Evolutionary conservation across 2,888 invertebrate species (phyloP).

Genomic region (Carpatolechia fugitivella): DNA sequence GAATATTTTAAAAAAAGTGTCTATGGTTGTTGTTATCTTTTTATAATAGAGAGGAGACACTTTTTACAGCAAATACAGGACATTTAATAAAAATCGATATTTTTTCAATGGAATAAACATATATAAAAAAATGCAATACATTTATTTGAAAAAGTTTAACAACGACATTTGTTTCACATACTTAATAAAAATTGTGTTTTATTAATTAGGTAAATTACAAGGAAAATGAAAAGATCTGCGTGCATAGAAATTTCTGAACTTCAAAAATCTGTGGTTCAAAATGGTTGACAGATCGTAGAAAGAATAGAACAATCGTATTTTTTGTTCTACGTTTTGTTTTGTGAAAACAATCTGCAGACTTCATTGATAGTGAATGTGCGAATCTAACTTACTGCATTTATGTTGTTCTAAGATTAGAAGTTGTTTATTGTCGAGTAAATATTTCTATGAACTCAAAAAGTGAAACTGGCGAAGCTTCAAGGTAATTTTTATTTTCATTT

Average conservation of each 20-base stretch:
- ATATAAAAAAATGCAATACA: too few relatives aligned
- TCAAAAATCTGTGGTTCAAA: conserved; percentile 39
- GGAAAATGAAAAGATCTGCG: too few relatives aligned
- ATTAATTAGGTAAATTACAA: too few relatives aligned
- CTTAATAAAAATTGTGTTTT: too few relatives aligned
- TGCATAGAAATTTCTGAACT: not conserved
- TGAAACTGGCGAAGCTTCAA: conserved; percentile 79
- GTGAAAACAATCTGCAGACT: conserved; percentile 34
- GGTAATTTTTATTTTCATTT: conserved; percentile 56
- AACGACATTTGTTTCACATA: too few relatives aligned
- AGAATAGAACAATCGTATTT: conserved; percentile 57
- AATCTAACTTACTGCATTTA: conserved; percentile 44
- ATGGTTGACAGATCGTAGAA: conserved; percentile 64
- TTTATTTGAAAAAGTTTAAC: too few relatives aligned
- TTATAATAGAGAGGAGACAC: too few relatives aligned
- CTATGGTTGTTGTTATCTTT: too few relatives aligned
- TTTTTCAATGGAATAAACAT: too few relatives aligned
- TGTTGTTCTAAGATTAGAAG: conserved; percentile 46
- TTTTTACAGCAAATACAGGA: too few relatives aligned
- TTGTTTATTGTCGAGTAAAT: conserved; percentile 52
- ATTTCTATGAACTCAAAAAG: conserved; percentile 79
- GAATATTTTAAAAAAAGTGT: too few relatives aligned
- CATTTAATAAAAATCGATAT: too few relatives aligned
- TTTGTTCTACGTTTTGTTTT: conserved; percentile 53
- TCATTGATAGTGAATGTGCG: conserved; percentile 43